Evolutionary conservation across 2,113 vertebrate genomes (phyloP).

Genomic region (Callospermophilus lateralis): DNA sequence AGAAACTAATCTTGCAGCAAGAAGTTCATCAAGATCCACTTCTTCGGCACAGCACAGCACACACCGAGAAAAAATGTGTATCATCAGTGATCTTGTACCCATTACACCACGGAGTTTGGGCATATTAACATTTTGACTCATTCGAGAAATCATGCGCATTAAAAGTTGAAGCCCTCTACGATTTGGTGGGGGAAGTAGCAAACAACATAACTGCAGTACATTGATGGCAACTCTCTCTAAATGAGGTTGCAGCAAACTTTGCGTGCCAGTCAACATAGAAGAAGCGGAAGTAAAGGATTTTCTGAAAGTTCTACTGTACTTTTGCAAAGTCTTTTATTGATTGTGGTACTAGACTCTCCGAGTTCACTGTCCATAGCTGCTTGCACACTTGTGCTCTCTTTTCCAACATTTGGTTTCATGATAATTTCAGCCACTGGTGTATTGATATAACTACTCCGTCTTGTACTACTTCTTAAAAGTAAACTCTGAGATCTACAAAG

Average conservation of each 20-base stretch:
- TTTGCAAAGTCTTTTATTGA: slow-evolving; percentile 90
- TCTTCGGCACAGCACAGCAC: slow-evolving; percentile 94
- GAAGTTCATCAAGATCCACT: slow-evolving; percentile 94
- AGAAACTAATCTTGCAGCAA: slow-evolving; percentile 94
- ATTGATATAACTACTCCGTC: slow-evolving; percentile 88
- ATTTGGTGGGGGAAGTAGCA: slow-evolving; percentile 93
- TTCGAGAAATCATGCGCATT: slow-evolving; percentile 95
- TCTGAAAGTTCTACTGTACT: slow-evolving; percentile 92
- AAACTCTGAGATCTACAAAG: slow-evolving; percentile 85
- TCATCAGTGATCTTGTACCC: slow-evolving; percentile 94
- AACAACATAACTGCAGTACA: slow-evolving; percentile 95
- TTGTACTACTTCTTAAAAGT: slow-evolving; percentile 80
- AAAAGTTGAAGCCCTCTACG: slow-evolving; percentile 96
- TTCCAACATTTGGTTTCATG: slow-evolving; percentile 84
- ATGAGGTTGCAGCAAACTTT: slow-evolving; percentile 95
- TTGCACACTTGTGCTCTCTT: slow-evolving; percentile 65
- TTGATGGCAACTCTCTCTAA: slow-evolving; percentile 93
- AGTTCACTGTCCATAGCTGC: slow-evolving; percentile 73
- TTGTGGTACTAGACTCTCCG: slow-evolving; percentile 60
- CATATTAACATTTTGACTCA: slow-evolving; percentile 97
- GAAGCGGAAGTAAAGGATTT: slow-evolving; percentile 79
- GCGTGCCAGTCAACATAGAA: slow-evolving; percentile 88
- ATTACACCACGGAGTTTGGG: slow-evolving; percentile 94
- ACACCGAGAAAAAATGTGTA: slow-evolving; percentile 96
- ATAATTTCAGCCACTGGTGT: slow-evolving; percentile 89